Evolutionary conservation across 2,888 invertebrate species (phyloP), one percentile per base, ranked within the genome.

Genomic region (Gasteruption jaculator): DNA sequence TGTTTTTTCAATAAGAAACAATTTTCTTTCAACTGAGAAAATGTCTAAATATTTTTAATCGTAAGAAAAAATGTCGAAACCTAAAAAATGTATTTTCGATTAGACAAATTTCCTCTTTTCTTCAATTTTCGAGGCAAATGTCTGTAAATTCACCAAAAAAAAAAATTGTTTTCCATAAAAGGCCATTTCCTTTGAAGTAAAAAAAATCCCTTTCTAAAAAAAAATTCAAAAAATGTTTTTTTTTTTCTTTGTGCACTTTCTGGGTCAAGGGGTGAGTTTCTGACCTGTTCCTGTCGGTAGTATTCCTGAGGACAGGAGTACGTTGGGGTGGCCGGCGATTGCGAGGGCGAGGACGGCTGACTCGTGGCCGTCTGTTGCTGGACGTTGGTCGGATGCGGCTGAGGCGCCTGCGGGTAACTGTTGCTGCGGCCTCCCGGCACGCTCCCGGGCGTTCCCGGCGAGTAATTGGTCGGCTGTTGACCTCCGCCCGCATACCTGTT

Each of bases 331-430:
- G 78, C 76, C 37, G 83, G 79, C 50, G 85, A 84, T 61, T 86
- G 85, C 57, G 86, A 84, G 60, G 86, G 86, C 65, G 76, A 74
- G 62, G 86, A 86, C 60, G 86, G 85, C 61, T 85, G 85, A 76
- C 86, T 82, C 71, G 84, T 83, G 49, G 82, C 78, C 57, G 82
- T 82, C 47, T 80, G 79, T 71, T 76, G 76, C 67, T 76, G 75
- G 49, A 73, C 68, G 50, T 68, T 72, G 45, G 71, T 65, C 41
- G 75, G 76, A 63, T 72, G 76, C 57, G 71, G 71, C 62, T 75
- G 77, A 45, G 77, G 70, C 50, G 73, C 75, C 54, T 78, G 74
- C 47, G 80, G 77, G 71, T 81, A 82, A 63, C 76, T 66, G 43
- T 60, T 65, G 31, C 50, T 65, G 35, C 69, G 60, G 16, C 61